Conservation (phyloP, 92 coral and sea anemone genomes). For the Epizoanthus scotinus region DNA sequence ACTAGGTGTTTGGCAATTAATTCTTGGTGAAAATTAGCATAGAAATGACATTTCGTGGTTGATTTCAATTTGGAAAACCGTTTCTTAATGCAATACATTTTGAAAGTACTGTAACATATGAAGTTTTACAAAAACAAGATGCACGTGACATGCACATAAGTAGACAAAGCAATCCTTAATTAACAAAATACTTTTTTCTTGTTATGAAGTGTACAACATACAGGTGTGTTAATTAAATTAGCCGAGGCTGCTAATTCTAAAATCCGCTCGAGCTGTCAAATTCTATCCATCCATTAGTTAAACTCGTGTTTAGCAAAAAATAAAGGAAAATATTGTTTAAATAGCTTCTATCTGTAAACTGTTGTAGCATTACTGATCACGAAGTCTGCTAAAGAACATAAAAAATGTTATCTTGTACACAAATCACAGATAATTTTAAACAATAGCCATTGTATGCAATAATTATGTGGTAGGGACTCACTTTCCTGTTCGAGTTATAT, state of each 20-base stretch:
- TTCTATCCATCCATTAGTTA: neutral
- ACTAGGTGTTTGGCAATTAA: neutral
- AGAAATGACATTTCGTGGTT: neutral
- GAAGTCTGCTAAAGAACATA: too few relatives aligned
- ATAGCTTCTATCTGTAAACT: too few relatives aligned
- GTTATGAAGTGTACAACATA: constrained; percentile 17
- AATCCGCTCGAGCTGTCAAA: neutral
- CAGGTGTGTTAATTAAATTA: constrained; percentile 25
- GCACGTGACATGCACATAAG: neutral
- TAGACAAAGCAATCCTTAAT: constrained; percentile 16
- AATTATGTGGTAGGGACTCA: too few relatives aligned
- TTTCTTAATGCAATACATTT: neutral
- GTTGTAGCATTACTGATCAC: too few relatives aligned
- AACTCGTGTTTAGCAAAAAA: neutral
- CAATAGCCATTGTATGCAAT: too few relatives aligned
- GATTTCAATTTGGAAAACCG: neutral
- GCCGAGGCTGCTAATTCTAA: neutral
- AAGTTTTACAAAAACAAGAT: too few relatives aligned
- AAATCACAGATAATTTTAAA: too few relatives aligned
- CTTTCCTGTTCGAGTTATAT: too few relatives aligned
- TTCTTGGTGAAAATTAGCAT: neutral
- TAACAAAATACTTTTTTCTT: neutral
- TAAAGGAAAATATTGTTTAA: neutral
- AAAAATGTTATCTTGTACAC: too few relatives aligned
- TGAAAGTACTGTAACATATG: neutral